A percentile compares a stretch with the other conserved stretches of the same genome.
Conservation (phyloP, 1,140 invertebrate genomes). For the Drosophila takahashii region DNA sequence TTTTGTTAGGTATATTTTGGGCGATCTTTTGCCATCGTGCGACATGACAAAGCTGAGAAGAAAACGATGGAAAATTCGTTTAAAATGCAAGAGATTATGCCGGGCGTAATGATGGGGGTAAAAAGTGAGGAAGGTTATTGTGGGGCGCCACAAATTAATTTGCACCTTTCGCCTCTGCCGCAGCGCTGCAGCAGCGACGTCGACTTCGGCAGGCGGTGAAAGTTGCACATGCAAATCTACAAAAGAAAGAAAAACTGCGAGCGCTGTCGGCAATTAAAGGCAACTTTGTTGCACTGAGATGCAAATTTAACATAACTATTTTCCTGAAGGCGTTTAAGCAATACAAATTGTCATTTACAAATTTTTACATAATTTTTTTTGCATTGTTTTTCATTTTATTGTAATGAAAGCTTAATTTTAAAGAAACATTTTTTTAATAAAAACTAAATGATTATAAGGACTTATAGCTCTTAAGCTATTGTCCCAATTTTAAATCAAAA, state of each 20-base stretch:
- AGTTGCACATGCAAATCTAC: constrained; percentile 76
- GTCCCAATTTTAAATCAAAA: too few species aligned
- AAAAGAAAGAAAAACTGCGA: constrained; percentile 56
- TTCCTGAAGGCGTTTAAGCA: not conserved
- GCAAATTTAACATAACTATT: constrained; percentile 1
- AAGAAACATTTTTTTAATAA: too few species aligned
- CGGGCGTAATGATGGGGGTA: constrained; percentile 41
- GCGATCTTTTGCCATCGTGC: constrained; percentile 7
- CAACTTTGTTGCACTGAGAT: constrained; percentile 3
- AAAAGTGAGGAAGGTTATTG: constrained; percentile 72
- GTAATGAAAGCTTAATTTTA: too few species aligned
- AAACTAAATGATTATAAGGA: too few species aligned
- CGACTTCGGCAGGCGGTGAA: constrained; percentile 57
- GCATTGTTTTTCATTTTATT: too few species aligned
- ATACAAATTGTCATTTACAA: not conserved
- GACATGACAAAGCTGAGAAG: constrained; percentile 39
- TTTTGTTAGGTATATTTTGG: constrained; percentile 43
- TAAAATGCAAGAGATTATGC: constrained; percentile 46
- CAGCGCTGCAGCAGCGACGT: constrained; percentile 30
- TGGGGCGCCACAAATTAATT: constrained; percentile 78
- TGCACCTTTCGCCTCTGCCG: constrained; percentile 73
- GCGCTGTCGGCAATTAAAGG: constrained; percentile 26
- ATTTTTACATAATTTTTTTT: too few species aligned
- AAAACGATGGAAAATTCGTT: constrained; percentile 24
- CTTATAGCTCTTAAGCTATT: too few species aligned